These are phyloP conservation scores for Hemicrepidius hirtus DNA, from an alignment of 2,888 invertebrate species.

Conservation along the genomic window DNA sequence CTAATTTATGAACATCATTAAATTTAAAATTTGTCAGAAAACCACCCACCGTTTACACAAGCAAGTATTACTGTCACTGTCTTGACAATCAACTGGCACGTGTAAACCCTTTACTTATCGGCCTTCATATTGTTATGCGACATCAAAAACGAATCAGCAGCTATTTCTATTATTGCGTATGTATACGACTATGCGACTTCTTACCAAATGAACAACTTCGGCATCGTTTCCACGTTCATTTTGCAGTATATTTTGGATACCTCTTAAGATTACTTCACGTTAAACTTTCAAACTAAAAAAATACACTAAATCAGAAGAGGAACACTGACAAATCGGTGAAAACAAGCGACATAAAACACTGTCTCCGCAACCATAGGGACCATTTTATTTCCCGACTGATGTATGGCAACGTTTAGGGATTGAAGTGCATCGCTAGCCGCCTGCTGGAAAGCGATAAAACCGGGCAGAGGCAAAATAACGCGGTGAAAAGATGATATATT, in stretches of 20 bases:
- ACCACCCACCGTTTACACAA: too few species aligned
- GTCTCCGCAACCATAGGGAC: slow-evolving; percentile 62
- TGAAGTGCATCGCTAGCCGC: slow-evolving; percentile 65
- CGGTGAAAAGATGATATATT: slow-evolving; percentile 66
- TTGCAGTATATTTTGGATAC: slow-evolving; percentile 5
- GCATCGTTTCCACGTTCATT: neutral
- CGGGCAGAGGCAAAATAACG: slow-evolving; percentile 65
- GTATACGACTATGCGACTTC: too few species aligned
- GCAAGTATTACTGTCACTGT: too few species aligned
- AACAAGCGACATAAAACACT: slow-evolving; percentile 65
- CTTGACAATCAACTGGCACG: too few species aligned
- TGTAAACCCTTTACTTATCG: too few species aligned
- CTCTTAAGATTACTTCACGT: slow-evolving; percentile 12
- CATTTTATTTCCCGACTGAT: slow-evolving; percentile 65
- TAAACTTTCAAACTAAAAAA: slow-evolving; percentile 34
- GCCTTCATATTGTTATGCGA: too few species aligned
- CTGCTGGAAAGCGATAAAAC: slow-evolving; percentile 67
- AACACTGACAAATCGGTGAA: slow-evolving; percentile 63
- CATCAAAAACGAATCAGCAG: too few species aligned
- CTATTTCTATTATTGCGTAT: too few species aligned
- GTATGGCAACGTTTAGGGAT: slow-evolving; percentile 64
- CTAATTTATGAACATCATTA: too few species aligned
- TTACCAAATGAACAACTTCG: too few species aligned
- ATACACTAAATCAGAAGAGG: slow-evolving; percentile 50
- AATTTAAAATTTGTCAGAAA: too few species aligned